Evolutionary conservation across 1,140 invertebrate species (phyloP).

Genomic region (Ips nitidus): DNA sequence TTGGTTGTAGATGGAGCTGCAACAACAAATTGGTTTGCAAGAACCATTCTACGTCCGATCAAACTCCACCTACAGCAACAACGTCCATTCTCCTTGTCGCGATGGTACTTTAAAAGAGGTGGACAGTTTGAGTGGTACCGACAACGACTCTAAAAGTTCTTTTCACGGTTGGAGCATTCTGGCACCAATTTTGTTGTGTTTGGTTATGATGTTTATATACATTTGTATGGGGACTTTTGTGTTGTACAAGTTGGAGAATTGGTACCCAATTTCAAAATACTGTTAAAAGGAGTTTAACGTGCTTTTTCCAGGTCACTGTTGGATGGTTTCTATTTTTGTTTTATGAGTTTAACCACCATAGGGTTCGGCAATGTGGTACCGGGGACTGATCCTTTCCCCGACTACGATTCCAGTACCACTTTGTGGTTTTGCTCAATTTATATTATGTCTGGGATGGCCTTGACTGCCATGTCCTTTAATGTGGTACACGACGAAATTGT

Average conservation of each 20-base stretch:
- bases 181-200: slow-evolving; percentile 74
- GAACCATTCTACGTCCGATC: slow-evolving; percentile 79
- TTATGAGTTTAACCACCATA: slow-evolving; percentile 90
- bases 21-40: slow-evolving; percentile 67
- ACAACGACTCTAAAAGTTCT: slow-evolving; percentile 72
- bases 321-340: slow-evolving; percentile 93
- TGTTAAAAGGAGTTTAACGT: neutral
- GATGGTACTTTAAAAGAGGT: slow-evolving; percentile 57
- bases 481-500: slow-evolving; percentile 93
- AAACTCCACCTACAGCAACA: slow-evolving; percentile 61
- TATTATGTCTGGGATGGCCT: slow-evolving; percentile 90
- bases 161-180: slow-evolving; percentile 73
- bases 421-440: slow-evolving; percentile 94
- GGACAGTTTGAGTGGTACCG: slow-evolving; percentile 69
- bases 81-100: slow-evolving; percentile 61
- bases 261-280: slow-evolving; percentile 52
- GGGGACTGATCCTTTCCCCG: slow-evolving; percentile 62
- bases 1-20: slow-evolving; percentile 60
- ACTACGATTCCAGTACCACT: slow-evolving; percentile 66
- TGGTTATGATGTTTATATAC: slow-evolving; percentile 79
- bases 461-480: slow-evolving; percentile 90
- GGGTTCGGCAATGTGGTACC: slow-evolving; percentile 90
- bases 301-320: slow-evolving; percentile 60
- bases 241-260: slow-evolving; percentile 82
- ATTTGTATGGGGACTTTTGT: slow-evolving; percentile 86